A percentile compares a stretch with the other conserved stretches of the same genome.
Evolutionary conservation across 1,140 invertebrate species (phyloP).

Genomic region (Drosophila hydei): DNA sequence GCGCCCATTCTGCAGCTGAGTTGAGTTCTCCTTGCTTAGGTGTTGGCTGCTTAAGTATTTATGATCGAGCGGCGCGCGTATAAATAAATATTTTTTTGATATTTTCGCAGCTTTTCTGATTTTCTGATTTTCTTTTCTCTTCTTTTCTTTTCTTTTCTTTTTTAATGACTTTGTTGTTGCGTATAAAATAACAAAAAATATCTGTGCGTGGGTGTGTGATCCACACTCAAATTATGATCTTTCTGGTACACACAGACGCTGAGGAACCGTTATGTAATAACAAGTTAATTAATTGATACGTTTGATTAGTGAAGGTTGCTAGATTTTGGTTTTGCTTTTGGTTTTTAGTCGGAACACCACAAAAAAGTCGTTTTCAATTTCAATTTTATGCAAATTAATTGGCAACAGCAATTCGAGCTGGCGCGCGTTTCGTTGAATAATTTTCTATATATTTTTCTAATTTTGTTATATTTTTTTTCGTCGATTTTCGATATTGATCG

Average conservation of each 20-base stretch:
- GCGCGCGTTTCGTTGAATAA: constrained; percentile 45
- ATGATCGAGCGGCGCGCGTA: constrained; percentile 57
- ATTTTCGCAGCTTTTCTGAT: constrained; percentile 31
- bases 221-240: constrained; percentile 9
- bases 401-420: constrained; percentile 26
- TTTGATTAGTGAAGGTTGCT: constrained; percentile 30
- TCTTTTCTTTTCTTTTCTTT: constrained; percentile 24
- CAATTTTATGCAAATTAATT: constrained; percentile 21
- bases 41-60: constrained; percentile 41
- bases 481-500: constrained; percentile 34
- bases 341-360: constrained; percentile 50
- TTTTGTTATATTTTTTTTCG: constrained; percentile 14
- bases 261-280: constrained; percentile 16
- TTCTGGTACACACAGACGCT: constrained; percentile 6
- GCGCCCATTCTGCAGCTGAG: constrained; percentile 60
- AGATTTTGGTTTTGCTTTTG: too few species aligned
- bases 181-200: constrained; percentile 59
- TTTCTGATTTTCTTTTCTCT: constrained; percentile 20
- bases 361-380: constrained; percentile 18
- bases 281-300: constrained; percentile 55
- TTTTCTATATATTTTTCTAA: background rate
- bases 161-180: constrained; percentile 25
- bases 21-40: constrained; percentile 7
- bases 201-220: constrained; percentile 22
- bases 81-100: constrained; percentile 67